phyloP scores from a whole-genome alignment of 2,113 vertebrate genomes.

The Maccullochella peelii region DNA sequence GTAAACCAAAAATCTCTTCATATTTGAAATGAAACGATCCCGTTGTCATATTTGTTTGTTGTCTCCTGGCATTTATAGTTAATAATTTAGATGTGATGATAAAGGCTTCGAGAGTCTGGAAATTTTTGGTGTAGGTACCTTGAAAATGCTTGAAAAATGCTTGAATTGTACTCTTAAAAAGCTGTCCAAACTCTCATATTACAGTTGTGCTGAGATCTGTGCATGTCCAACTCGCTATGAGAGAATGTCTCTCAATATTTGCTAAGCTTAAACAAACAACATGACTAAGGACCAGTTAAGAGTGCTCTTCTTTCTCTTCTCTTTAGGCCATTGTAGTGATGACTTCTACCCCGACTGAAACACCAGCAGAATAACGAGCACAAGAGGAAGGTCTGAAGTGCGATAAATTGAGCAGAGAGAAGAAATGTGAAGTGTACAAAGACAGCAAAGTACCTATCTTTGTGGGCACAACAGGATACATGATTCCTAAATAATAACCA shows the following conservation, averaged over 20 bases:
- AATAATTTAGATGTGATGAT: too few species aligned
- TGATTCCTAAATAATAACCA: not conserved
- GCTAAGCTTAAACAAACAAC: not conserved
- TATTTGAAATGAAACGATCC: too few species aligned
- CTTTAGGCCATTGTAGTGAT: constrained; percentile 62
- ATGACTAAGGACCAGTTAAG: not conserved
- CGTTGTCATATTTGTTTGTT: too few species aligned
- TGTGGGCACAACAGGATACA: not conserved
- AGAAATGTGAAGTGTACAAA: not conserved
- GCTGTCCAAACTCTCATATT: not conserved
- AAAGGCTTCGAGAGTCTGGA: too few species aligned
- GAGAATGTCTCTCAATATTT: not conserved
- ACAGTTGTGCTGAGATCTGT: not conserved
- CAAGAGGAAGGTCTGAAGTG: constrained; percentile 15
- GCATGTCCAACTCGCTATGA: not conserved
- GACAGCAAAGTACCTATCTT: not conserved
- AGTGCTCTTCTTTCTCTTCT: constrained; percentile 31
- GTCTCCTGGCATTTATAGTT: too few species aligned
- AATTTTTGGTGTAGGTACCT: too few species aligned
- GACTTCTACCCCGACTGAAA: constrained; percentile 1
- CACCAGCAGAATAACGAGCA: constrained; percentile 34
- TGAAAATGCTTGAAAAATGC: too few species aligned
- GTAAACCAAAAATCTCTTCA: too few species aligned
- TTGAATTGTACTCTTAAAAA: too few species aligned
- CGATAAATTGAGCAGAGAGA: not conserved